Conservation (phyloP, 1,140 invertebrate species). For the Oreohelix idahoensis region DNA sequence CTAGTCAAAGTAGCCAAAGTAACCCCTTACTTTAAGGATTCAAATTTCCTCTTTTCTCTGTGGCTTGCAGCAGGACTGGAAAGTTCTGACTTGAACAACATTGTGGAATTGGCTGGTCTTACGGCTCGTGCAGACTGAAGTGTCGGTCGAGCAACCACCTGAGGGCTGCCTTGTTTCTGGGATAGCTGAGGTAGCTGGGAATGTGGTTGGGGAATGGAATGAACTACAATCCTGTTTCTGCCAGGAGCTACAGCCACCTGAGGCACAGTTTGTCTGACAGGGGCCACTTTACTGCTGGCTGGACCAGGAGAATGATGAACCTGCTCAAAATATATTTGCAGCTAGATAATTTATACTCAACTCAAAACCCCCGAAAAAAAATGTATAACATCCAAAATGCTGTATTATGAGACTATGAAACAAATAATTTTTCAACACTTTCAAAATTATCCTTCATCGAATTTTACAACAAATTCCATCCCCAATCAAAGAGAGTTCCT, state of each 20-base stretch:
- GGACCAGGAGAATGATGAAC: not conserved
- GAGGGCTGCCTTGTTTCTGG: not conserved
- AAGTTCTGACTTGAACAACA: not conserved
- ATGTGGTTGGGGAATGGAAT: not conserved
- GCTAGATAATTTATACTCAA: too few species aligned
- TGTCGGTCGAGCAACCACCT: not conserved
- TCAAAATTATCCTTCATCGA: too few species aligned
- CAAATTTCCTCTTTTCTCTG: constrained; percentile 68
- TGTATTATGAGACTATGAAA: too few species aligned
- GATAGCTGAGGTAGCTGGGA: not conserved
- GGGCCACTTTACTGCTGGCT: constrained; percentile 22
- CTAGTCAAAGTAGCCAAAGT: too few species aligned
- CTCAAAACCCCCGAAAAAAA: too few species aligned
- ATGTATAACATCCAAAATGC: too few species aligned
- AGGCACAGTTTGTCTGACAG: not conserved
- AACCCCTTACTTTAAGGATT: constrained; percentile 67
- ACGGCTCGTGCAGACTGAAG: constrained; percentile 4
- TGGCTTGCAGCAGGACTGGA: constrained; percentile 45
- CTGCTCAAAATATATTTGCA: too few species aligned
- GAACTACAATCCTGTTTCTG: constrained; percentile 40
- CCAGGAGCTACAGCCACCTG: constrained; percentile 29
- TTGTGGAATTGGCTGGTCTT: not conserved
- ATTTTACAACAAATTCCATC: too few species aligned
- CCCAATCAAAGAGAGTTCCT: too few species aligned
- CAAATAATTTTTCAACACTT: too few species aligned